Percentiles rank a stretch among this genome's conserved stretches.
phyloP scores from a whole-genome alignment of 2,888 invertebrate species.

The Omphaloscelis lunosa region DNA sequence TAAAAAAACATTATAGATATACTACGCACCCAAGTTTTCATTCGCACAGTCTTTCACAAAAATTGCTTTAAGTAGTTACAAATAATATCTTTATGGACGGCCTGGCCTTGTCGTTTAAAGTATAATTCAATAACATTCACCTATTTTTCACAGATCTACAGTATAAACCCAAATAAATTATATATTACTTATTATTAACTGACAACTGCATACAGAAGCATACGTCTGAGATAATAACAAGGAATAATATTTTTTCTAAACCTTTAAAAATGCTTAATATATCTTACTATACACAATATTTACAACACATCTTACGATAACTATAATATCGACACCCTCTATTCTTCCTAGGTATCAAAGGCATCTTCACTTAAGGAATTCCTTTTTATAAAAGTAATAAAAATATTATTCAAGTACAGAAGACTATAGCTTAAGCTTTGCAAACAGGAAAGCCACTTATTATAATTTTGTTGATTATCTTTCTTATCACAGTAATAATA shows the following conservation, averaged over 20 bases:
- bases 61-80: conserved; percentile 79
- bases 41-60: conserved; percentile 84
- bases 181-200: conserved; percentile 60
- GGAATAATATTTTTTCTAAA: conserved; percentile 69
- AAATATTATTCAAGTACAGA: conserved; percentile 54
- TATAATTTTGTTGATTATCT: conserved; percentile 66
- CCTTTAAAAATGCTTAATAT: conserved; percentile 57
- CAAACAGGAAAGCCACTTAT: conserved; percentile 61
- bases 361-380: conserved; percentile 30
- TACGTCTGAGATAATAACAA: conserved; percentile 67
- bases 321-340: conserved; percentile 29
- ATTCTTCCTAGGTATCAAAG: conserved; percentile 24
- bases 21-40: conserved; percentile 72
- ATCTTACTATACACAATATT: conserved; percentile 73
- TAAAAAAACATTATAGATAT: conserved; percentile 52
- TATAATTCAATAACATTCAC: conserved; percentile 64
- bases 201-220: conserved; percentile 56
- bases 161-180: conserved; percentile 66
- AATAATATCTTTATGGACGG: conserved; percentile 85
- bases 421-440: conserved; percentile 63
- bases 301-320: conserved; percentile 66
- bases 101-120: conserved; percentile 80
- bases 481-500: conserved; percentile 80
- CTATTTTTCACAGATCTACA: conserved; percentile 76
- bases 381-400: conserved; percentile 41